A percentile compares a stretch with the other conserved stretches of the same genome.
Evolutionary conservation across 2,888 invertebrate genomes (phyloP).

Genomic region (Calliphora vomitoria): DNA sequence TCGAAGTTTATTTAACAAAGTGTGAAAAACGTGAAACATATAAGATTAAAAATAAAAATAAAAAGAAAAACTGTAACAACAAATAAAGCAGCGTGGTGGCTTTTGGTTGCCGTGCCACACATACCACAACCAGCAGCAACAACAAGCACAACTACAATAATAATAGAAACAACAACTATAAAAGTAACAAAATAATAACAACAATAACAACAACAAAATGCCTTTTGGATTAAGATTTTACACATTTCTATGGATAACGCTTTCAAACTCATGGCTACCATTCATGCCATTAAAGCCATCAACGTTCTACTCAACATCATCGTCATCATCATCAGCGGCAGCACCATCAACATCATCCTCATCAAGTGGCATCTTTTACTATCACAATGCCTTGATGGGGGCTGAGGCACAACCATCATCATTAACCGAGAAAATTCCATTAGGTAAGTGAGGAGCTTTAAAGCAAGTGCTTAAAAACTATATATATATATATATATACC

Average conservation of each 20-base stretch:
- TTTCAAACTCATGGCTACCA: conserved; percentile 80
- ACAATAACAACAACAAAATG: conserved; percentile 80
- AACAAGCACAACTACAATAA: conserved; percentile 4
- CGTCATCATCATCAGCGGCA: conserved; percentile 51
- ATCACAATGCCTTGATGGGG: conserved; percentile 68
- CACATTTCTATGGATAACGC: conserved; percentile 81
- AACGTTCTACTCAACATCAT: conserved; percentile 57
- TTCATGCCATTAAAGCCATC: conserved; percentile 70
- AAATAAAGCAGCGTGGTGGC: conserved; percentile 59
- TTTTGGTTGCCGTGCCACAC: conserved; percentile 59
- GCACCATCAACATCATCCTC: conserved; percentile 36
- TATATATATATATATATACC: conserved; percentile 29
- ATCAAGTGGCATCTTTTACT: conserved; percentile 67
- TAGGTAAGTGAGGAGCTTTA: conserved; percentile 81
- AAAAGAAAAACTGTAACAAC: conserved; percentile 20
- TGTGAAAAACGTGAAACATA: conserved; percentile 44
- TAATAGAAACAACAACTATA: conserved; percentile 41
- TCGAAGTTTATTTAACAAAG: conserved; percentile 56
- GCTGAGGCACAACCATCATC: conserved; percentile 82
- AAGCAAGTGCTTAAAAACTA: conserved; percentile 55
- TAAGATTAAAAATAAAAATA: conserved; percentile 43
- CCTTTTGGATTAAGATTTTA: conserved; percentile 81
- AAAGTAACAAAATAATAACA: conserved; percentile 53
- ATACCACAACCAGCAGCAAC: conserved; percentile 37
- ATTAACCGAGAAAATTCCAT: conserved; percentile 85